These are phyloP conservation scores for Salminus brasiliensis DNA, from an alignment of 2,113 vertebrate species.

Conservation along the genomic window DNA sequence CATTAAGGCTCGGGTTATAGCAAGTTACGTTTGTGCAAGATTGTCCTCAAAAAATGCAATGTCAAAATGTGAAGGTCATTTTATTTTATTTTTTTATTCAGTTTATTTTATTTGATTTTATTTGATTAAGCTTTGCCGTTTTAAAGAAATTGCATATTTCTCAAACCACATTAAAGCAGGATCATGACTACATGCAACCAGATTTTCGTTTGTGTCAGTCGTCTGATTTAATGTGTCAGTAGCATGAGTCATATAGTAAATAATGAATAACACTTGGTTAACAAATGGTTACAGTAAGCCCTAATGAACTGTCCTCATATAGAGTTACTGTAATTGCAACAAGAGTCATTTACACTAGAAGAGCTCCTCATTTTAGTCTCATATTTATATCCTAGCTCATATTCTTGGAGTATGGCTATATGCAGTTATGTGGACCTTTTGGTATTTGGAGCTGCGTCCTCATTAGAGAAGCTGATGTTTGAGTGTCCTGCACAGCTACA, in stretches of 20 bases:
- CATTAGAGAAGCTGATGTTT: not conserved
- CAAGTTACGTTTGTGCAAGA: slow-evolving; percentile 46
- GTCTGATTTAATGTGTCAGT: not conserved
- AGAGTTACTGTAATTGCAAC: not conserved
- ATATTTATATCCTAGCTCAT: not conserved
- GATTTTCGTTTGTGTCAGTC: not conserved
- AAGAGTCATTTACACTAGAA: not conserved
- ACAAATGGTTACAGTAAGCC: not conserved
- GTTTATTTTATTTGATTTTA: not conserved
- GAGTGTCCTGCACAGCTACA: too few relatives aligned
- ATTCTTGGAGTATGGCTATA: not conserved
- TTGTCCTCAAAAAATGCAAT: slow-evolving; percentile 30
- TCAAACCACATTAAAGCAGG: not conserved
- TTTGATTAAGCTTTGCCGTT: not conserved
- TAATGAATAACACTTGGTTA: not conserved
- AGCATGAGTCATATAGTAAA: not conserved
- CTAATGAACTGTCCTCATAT: not conserved
- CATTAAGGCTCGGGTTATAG: slow-evolving; percentile 54
- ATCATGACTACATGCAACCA: not conserved
- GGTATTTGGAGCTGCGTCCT: not conserved
- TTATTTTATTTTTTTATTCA: slow-evolving; percentile 32
- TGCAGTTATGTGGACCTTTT: not conserved
- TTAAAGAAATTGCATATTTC: not conserved
- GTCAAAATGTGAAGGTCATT: slow-evolving; percentile 8
- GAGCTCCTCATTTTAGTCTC: not conserved